Percentiles rank a stretch among this genome's conserved stretches.
Evolutionary conservation across 2,797 vertebrate species (phyloP).

Genomic region (Lycodopsis pacificus): DNA sequence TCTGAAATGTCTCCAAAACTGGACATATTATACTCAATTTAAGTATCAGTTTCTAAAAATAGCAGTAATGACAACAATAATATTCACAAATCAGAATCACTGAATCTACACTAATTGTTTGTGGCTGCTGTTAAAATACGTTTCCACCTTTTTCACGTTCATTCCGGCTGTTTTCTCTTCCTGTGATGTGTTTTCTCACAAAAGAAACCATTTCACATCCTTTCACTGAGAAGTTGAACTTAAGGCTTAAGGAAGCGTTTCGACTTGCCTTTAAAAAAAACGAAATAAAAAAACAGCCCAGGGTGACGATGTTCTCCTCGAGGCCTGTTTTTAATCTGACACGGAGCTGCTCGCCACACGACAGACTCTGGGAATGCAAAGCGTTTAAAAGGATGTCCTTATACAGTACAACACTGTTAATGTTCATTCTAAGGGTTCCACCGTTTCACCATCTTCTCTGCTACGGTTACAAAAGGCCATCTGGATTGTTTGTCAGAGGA

Average conservation of each 20-base stretch:
- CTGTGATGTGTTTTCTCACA: background rate
- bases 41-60: background rate
- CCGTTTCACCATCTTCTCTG: too few species aligned
- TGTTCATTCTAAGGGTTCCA: background rate
- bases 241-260: background rate
- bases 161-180: background rate
- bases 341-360: slow-evolving; percentile 18
- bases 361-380: background rate
- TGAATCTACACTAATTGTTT: background rate
- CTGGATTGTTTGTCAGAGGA: too few species aligned
- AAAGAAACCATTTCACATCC: background rate
- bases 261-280: slow-evolving; percentile 4
- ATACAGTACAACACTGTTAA: background rate
- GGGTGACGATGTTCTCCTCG: background rate
- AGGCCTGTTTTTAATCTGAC: slow-evolving; percentile 15
- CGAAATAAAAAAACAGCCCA: background rate
- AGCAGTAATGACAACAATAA: too few species aligned
- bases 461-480: too few species aligned
- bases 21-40: background rate
- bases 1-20: background rate
- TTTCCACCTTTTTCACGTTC: background rate
- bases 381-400: background rate
- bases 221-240: background rate
- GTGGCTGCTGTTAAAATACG: background rate
- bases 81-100: background rate